Base-by-base conservation (phyloP, 2,113 vertebrate species). In the Vimba vimba region DNA sequence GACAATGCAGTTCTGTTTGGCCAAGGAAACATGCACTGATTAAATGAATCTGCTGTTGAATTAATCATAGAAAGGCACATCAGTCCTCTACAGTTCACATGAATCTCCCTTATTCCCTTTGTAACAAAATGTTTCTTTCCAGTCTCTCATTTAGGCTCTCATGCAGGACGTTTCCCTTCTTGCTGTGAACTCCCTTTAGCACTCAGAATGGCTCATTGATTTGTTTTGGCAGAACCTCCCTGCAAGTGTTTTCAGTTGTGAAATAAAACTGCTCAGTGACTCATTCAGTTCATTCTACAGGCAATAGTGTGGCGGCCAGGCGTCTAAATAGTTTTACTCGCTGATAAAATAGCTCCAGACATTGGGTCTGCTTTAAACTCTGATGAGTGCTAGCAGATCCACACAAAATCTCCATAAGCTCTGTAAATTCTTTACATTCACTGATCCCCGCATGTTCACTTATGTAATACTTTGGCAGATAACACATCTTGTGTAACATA, bases 1-100 rank as follows among this genome's bases (percentile, higher is more conserved):
- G n/a, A 88, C 73, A 86, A 60, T 33, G 21, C 2, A 4, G 45
- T 62, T 55, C 76, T 84, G 87, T 88, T 78, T 19, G n/a, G 19
- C 3, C 43, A 79, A 55, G 23, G 19, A 66, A 55, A 23, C 27
- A 79, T 59, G 15, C 23, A 3, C 39, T 30, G 69, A 36, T 83
- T 12, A 50, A 50, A 64, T 87, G 60, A 84, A 23, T 83, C 33
- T 69, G 33, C 39, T 75, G 59, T 83, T 84, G 75, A 82, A 69
- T 68, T 50, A 68, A 45, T 45, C 3, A 4, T n/a, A 80, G 78
- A 80, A 62, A 45, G 78, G 8, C 36, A 0, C 4, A 27, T 80
- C 78, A 64, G 78, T 80, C 57, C 36, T 64, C 57, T 62, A 43
- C 12, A 43, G 77, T 62, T 79, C 33, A 43, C 69, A 74, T 64